Conservation (phyloP, 2,797 vertebrate species). For the Fratercula arctica region DNA sequence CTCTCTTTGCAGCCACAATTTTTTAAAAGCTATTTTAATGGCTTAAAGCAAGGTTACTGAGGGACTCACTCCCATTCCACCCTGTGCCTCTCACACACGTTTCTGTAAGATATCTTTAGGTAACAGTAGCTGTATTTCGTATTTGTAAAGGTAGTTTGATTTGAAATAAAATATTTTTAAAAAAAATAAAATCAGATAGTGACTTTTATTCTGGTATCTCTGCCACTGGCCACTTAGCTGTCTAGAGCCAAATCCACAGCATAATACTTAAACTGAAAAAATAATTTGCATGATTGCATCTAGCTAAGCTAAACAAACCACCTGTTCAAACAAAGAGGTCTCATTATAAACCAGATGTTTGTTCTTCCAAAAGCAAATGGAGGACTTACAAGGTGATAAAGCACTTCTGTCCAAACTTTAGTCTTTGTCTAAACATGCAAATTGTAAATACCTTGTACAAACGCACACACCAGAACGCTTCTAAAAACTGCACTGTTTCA, state of each 20-base stretch:
- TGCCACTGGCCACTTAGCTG: neutral
- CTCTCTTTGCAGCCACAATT: neutral
- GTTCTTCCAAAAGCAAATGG: neutral
- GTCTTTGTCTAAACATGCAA: neutral
- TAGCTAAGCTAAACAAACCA: conserved; percentile 1
- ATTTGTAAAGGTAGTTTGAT: neutral
- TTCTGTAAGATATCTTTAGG: neutral
- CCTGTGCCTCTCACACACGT: neutral
- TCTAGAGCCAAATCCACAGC: neutral
- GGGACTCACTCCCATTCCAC: neutral
- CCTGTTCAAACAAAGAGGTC: conserved; percentile 19
- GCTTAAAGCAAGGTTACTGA: neutral
- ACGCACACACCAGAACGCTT: neutral
- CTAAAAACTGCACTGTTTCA: neutral
- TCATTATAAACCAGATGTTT: neutral
- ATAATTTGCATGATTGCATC: neutral
- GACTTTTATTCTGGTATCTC: neutral
- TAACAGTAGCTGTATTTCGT: neutral
- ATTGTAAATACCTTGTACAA: neutral
- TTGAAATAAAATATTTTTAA: neutral
- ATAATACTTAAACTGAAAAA: neutral
- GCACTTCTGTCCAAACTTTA: neutral
- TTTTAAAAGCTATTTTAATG: neutral
- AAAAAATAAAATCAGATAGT: neutral
- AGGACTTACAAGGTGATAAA: neutral